Evolutionary conservation across 2,113 vertebrate species (phyloP).

Genomic region (Ovis canadensis): DNA sequence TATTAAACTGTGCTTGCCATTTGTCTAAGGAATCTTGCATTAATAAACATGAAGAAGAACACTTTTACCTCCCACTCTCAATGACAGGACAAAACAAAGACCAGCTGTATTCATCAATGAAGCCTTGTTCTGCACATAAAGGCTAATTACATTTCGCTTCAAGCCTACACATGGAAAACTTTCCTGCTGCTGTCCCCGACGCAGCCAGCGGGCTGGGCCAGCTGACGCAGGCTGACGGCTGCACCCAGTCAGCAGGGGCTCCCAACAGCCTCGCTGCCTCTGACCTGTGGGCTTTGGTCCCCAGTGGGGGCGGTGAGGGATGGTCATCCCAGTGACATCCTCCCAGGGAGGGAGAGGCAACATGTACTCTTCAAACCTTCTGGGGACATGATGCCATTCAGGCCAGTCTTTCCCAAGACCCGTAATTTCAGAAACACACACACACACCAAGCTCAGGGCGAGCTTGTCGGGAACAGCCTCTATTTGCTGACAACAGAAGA

Average conservation of each 20-base stretch:
- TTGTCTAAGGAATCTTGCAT: conserved; percentile 87
- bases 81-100: conserved; percentile 86
- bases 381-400: accelerated
- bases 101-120: conserved; percentile 92
- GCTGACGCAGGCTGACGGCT: conserved; percentile 74
- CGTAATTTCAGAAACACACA: background rate
- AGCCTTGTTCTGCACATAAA: conserved; percentile 90
- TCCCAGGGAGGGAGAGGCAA: background rate
- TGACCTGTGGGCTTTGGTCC: background rate
- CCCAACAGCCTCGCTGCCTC: conserved; percentile 59
- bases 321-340: background rate
- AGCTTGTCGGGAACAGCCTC: accelerated
- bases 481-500: background rate
- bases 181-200: conserved; percentile 78
- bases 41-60: conserved; percentile 90
- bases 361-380: background rate
- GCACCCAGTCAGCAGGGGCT: conserved; percentile 51
- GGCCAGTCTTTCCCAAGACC: background rate
- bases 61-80: conserved; percentile 88
- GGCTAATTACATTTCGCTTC: conserved; percentile 90
- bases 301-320: background rate
- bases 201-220: conserved; percentile 78
- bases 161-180: conserved; percentile 91
- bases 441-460: background rate
- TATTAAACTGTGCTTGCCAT: conserved; percentile 84